Percentiles rank a stretch among this genome's conserved stretches.
phyloP scores from a whole-genome alignment of 1,140 invertebrate genomes.

The Olivierus martensii region DNA sequence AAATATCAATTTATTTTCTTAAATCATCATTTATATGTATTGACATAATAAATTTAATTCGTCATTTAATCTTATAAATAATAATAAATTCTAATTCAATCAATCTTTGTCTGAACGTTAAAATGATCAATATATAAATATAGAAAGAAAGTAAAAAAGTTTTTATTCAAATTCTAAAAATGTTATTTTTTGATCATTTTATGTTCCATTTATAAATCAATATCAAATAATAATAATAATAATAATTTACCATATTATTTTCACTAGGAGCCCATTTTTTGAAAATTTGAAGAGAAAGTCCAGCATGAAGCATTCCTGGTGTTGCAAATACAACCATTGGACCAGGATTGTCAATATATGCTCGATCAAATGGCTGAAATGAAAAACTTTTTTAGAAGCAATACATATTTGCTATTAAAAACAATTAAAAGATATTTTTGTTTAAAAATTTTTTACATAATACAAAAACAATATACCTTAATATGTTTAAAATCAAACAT shows the following conservation, averaged over 20 bases:
- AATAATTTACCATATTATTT: conserved; percentile 72
- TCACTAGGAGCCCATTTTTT: conserved; percentile 98
- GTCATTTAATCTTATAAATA: too few relatives aligned
- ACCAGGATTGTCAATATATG: conserved; percentile 93
- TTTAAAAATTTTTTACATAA: too few relatives aligned
- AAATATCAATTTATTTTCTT: too few relatives aligned
- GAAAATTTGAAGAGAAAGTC: conserved; percentile 93
- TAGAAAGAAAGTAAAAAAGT: too few relatives aligned
- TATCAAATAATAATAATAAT: background rate
- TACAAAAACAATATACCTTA: conserved; percentile 48
- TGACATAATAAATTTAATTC: too few relatives aligned
- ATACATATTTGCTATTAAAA: conserved; percentile 1
- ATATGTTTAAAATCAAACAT: conserved; percentile 99
- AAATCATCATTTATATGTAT: too few relatives aligned
- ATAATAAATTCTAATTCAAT: too few relatives aligned
- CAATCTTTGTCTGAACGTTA: too few relatives aligned
- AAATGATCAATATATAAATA: too few relatives aligned
- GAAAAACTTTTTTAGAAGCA: conserved; percentile 4
- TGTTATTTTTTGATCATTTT: background rate
- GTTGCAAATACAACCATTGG: conserved; percentile 99
- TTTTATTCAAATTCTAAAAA: too few relatives aligned
- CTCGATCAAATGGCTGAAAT: conserved; percentile 72
- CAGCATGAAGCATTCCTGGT: conserved; percentile 98
- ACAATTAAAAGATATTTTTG: background rate
- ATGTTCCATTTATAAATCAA: background rate